Percentiles rank a stretch among this genome's conserved stretches.
Conservation (phyloP, 2,797 vertebrate genomes). For the Craterocephalus amniculus region DNA sequence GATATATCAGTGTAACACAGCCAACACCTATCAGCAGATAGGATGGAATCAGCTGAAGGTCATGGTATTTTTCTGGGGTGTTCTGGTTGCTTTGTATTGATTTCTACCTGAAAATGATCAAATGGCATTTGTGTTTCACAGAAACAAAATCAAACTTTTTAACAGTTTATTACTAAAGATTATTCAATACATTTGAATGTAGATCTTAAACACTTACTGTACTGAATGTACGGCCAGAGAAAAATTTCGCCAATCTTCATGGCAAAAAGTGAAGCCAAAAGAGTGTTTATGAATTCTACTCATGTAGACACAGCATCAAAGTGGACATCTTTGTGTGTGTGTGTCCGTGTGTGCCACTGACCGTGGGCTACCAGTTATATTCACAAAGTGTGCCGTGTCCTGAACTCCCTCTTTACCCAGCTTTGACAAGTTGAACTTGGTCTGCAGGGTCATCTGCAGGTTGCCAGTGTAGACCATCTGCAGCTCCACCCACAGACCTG, state of each 20-base stretch:
- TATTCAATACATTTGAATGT: no score
- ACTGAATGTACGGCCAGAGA: neutral
- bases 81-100: no score
- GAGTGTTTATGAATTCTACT: neutral
- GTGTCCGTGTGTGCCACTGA: conserved; percentile 58
- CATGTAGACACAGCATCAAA: neutral
- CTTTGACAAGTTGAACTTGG: conserved; percentile 91
- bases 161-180: no score
- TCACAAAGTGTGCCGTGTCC: conserved; percentile 56
- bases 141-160: no score
- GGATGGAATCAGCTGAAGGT: no score
- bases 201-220: no score
- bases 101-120: no score
- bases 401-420: conserved; percentile 86
- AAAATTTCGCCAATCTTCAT: neutral
- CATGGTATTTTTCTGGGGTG: no score
- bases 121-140: no score
- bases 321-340: neutral
- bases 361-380: conserved; percentile 73
- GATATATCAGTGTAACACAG: no score
- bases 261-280: neutral
- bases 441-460: conserved; percentile 92
- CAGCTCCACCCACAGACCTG: conserved; percentile 91
- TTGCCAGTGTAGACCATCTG: conserved; percentile 88
- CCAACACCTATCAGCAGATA: no score